These are phyloP conservation scores for Neosilurus hyrtlii DNA, from an alignment of 2,797 vertebrate genomes.

Conservation along the genomic window DNA sequence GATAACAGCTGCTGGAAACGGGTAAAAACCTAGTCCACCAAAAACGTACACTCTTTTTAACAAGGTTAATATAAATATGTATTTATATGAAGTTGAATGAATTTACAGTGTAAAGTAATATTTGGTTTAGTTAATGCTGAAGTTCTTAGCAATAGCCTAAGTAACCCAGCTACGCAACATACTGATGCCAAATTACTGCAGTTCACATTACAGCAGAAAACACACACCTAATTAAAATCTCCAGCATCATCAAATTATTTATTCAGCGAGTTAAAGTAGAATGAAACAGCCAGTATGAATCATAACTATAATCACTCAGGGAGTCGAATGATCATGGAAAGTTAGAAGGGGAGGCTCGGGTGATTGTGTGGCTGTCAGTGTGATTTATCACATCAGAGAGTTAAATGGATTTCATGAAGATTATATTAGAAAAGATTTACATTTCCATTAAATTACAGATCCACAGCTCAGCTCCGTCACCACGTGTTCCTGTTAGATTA, in stretches of 20 bases:
- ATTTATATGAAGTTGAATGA: not conserved
- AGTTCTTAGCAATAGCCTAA: not conserved
- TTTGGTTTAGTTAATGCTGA: not conserved
- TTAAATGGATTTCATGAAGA: constrained; percentile 22
- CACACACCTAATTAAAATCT: not conserved
- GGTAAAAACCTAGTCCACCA: too few relatives aligned
- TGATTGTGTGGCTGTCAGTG: constrained; percentile 18
- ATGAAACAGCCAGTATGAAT: not conserved
- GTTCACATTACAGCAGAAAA: not conserved
- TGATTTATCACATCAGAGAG: constrained; percentile 25
- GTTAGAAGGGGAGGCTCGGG: constrained; percentile 1
- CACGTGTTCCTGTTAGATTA: constrained; percentile 16
- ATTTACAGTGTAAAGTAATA: not conserved
- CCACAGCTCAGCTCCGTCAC: not conserved
- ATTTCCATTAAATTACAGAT: constrained; percentile 25
- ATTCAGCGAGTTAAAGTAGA: not conserved
- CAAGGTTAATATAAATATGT: not conserved
- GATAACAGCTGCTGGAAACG: not conserved
- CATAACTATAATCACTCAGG: not conserved
- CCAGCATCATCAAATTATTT: not conserved
- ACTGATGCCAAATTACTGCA: not conserved
- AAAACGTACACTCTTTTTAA: not conserved
- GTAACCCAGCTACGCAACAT: not conserved
- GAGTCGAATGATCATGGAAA: constrained; percentile 15
- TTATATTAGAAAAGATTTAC: constrained; percentile 30